Evolutionary conservation across 2,888 invertebrate genomes (phyloP).

Genomic region (Cheilosia soror): DNA sequence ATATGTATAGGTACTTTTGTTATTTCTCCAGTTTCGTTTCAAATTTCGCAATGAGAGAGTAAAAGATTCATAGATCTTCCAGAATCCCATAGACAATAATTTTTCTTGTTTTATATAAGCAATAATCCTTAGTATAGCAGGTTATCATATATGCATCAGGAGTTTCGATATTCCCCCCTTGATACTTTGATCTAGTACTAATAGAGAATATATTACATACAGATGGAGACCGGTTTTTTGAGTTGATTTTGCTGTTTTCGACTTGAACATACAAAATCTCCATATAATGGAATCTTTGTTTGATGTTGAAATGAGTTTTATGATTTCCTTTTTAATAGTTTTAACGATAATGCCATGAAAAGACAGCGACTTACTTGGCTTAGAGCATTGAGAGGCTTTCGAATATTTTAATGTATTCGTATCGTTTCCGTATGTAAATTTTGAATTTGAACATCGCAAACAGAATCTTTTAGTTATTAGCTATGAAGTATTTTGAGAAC

Average conservation of each 20-base stretch:
- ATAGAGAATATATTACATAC: background rate
- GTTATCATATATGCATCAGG: conserved; percentile 7
- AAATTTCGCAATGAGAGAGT: conserved; percentile 38
- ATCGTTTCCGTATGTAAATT: too few relatives aligned
- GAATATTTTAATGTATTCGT: too few relatives aligned
- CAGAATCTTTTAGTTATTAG: too few relatives aligned
- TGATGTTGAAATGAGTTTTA: conserved; percentile 23
- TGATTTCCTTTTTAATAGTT: conserved; percentile 10
- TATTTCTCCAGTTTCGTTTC: conserved; percentile 26
- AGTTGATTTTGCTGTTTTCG: conserved; percentile 67
- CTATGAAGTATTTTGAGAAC: too few relatives aligned
- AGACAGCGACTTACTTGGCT: background rate
- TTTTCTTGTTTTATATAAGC: conserved; percentile 12
- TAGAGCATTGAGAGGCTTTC: background rate
- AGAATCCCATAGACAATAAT: conserved; percentile 9
- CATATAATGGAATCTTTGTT: conserved; percentile 52
- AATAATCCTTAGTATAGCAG: conserved; percentile 8
- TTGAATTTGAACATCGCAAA: too few relatives aligned
- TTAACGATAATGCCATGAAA: background rate
- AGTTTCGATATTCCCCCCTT: conserved; percentile 36
- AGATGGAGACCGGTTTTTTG: conserved; percentile 58
- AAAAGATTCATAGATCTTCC: conserved; percentile 33
- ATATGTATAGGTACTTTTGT: conserved; percentile 18
- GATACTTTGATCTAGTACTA: background rate
- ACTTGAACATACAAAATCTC: conserved; percentile 43